Evolutionary conservation across 2,888 invertebrate species (phyloP), one percentile per base, ranked within the genome.

Genomic region (Anaspis maculata): DNA sequence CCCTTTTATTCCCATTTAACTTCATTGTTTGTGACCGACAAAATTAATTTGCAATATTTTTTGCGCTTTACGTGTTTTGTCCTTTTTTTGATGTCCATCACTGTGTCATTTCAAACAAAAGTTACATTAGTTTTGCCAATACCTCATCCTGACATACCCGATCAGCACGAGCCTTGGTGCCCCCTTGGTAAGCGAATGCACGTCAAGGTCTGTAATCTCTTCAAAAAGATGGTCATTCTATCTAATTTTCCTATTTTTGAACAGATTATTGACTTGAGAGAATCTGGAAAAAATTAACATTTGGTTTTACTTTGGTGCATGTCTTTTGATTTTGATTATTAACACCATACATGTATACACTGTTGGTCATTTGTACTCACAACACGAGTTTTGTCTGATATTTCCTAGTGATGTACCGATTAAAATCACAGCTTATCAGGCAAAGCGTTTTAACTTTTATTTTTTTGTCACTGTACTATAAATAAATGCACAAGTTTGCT

Each of bases 131-230:
- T 81, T 66, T 74, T 86, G 74, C 86, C 85, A 67, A 74, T 85
- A 70, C 84, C 85, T 69, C 81, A 86, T 71, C 85, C 86, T 66
- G 77, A 82, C 69, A 83, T 83, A 72, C 85, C 86, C 64, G 83
- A 83, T 73, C 83, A 87, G 79, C 87, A 87, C 74, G 87, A 87
- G 73, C 83, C 83, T 71, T 85, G 85, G 79, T 87, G 87, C 73
- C 84, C 85, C 67, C 76, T 85, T 70, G 81, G 82, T 82, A 82
- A 82, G 79, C 54, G 42, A 47, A 44, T 42, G 50, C 52, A 50
- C 41, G 48, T 37, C n/a, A 3, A 13, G 26, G 16, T 16, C 15
- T 24, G n/a, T n/a, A n/a, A n/a, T n/a, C n/a, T n/a, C n/a, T n/a
- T n/a, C n/a, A n/a, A n/a, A n/a, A n/a, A n/a, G n/a, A n/a, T n/a